These are phyloP conservation scores for Tiliqua scincoides DNA, from an alignment of 2,113 vertebrate genomes.

Conservation along the genomic window DNA sequence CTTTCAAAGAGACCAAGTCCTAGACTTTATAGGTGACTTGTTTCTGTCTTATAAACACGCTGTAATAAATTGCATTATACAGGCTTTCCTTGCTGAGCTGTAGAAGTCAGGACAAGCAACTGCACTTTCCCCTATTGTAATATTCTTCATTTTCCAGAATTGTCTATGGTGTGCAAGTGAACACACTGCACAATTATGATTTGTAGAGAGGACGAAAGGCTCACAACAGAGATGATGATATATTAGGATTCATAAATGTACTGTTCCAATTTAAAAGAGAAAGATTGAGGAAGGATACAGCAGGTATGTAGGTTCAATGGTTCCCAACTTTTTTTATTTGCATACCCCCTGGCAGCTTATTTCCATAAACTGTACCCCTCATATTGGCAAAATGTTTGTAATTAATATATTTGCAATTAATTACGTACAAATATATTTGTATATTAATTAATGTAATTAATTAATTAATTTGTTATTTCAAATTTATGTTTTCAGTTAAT, in stretches of 20 bases:
- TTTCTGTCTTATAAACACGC: conserved; percentile 13
- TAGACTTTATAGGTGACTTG: conserved; percentile 13
- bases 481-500: too few species aligned
- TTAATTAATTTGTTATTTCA: too few species aligned
- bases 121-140: background rate
- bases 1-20: conserved; percentile 9
- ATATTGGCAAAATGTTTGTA: too few species aligned
- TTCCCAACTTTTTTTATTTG: too few species aligned
- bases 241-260: background rate
- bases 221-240: background rate
- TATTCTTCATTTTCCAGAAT: conserved; percentile 12
- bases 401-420: too few species aligned
- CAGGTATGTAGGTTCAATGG: background rate
- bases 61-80: background rate
- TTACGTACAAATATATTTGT: too few species aligned
- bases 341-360: too few species aligned
- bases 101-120: background rate
- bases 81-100: background rate
- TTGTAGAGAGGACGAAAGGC: background rate
- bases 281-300: background rate
- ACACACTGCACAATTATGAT: background rate
- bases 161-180: conserved; percentile 15
- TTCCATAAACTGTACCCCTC: too few species aligned
- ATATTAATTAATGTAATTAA: too few species aligned
- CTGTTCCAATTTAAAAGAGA: background rate